These are phyloP conservation scores for Drosophila paulistorum DNA, from an alignment of 1,140 invertebrate genomes.

Conservation along the genomic window DNA sequence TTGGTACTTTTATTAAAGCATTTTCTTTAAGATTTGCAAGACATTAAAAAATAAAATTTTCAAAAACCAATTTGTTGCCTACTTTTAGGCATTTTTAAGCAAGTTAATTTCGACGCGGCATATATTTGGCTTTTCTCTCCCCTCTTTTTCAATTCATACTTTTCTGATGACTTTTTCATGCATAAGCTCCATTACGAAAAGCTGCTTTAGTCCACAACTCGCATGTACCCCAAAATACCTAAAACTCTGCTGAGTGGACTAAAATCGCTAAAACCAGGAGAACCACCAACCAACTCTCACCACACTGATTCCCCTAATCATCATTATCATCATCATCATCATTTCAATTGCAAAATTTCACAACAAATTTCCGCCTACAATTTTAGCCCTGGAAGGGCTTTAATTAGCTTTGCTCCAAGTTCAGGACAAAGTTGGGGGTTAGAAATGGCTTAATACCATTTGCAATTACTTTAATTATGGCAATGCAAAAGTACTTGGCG, in stretches of 20 bases:
- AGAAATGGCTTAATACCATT: constrained; percentile 78
- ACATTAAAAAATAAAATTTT: too few relatives aligned
- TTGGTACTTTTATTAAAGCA: too few relatives aligned
- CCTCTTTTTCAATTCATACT: not conserved
- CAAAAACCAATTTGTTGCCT: not conserved
- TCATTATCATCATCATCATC: constrained; percentile 47
- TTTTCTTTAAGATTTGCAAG: too few relatives aligned
- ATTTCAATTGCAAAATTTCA: constrained; percentile 51
- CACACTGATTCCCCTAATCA: constrained; percentile 29
- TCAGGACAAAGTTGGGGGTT: constrained; percentile 59
- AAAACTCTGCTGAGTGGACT: constrained; percentile 15
- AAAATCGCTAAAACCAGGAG: not conserved
- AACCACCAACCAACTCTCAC: not conserved
- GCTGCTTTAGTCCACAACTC: constrained; percentile 38
- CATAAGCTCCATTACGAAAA: constrained; percentile 42
- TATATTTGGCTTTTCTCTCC: constrained; percentile 5
- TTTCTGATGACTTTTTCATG: constrained; percentile 43
- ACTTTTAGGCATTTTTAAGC: constrained; percentile 10
- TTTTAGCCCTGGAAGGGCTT: constrained; percentile 52
- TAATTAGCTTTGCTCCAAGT: constrained; percentile 46
- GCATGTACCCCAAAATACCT: constrained; percentile 11
- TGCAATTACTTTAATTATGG: constrained; percentile 74
- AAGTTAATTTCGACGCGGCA: constrained; percentile 23
- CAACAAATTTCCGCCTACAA: constrained; percentile 50
- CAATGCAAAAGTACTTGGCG: constrained; percentile 42